Evolutionary conservation across 23 tunicate genomes (phyloP).

Genomic region (Corella eumyota): DNA sequence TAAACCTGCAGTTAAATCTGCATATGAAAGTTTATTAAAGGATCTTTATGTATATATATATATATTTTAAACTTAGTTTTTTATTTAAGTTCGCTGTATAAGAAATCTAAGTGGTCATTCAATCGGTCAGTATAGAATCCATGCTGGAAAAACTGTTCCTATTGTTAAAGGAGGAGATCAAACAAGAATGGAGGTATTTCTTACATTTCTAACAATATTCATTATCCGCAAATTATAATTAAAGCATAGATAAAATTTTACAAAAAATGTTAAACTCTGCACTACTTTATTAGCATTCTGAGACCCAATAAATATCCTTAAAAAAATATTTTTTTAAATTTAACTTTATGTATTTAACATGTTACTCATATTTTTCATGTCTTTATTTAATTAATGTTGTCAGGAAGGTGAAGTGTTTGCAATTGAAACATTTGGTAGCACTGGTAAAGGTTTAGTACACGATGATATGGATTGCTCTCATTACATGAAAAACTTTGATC

Average conservation of each 20-base stretch:
- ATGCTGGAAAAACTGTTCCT: constrained; percentile 95
- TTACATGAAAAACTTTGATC: constrained; percentile 96
- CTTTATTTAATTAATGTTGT: too few relatives aligned
- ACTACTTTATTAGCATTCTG: too few relatives aligned
- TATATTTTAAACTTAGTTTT: neutral
- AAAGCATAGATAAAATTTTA: too few relatives aligned
- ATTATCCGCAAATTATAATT: too few relatives aligned
- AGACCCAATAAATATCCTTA: too few relatives aligned
- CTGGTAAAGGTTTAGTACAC: constrained; percentile 90
- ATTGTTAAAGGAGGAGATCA: constrained; percentile 93
- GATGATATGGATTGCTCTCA: constrained; percentile 99
- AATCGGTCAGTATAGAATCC: constrained; percentile 87
- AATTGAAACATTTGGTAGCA: constrained; percentile 96
- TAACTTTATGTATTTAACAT: too few relatives aligned
- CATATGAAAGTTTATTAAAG: too few relatives aligned
- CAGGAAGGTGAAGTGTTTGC: constrained; percentile 99
- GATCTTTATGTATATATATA: neutral
- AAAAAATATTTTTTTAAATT: too few relatives aligned
- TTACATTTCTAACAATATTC: too few relatives aligned
- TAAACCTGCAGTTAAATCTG: too few relatives aligned
- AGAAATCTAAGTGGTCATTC: constrained; percentile 88
- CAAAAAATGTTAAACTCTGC: too few relatives aligned
- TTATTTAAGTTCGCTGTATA: constrained; percentile 58
- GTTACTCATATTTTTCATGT: too few relatives aligned
- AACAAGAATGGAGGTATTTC: constrained; percentile 96